Evolutionary conservation across 2,797 vertebrate species (phyloP).

Genomic region (Myotis findleyi): DNA sequence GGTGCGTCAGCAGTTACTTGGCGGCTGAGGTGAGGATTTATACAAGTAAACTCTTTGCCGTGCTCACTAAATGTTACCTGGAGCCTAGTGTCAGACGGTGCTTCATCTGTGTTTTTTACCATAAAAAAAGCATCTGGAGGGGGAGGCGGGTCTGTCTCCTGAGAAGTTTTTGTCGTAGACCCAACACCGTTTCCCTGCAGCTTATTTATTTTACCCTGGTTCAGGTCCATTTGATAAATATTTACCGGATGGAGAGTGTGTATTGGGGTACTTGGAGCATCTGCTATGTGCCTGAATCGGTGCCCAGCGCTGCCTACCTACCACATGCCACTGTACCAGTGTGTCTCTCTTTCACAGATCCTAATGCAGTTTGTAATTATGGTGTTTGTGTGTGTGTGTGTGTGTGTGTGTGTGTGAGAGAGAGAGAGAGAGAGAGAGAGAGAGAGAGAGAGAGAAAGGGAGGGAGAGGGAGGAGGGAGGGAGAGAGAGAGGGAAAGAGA

Average conservation of each 20-base stretch:
- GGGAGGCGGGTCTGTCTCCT: neutral
- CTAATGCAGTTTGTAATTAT: neutral
- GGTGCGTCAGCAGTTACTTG: neutral
- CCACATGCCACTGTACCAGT: neutral
- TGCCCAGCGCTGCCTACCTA: neutral
- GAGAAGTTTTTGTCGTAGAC: neutral
- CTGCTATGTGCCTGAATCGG: neutral
- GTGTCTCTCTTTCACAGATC: neutral
- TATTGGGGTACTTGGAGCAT: neutral
- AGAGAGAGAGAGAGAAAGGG: too few relatives aligned
- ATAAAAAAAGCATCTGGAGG: neutral
- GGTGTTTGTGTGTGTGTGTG: neutral
- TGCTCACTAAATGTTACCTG: neutral
- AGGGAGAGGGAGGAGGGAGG: too few relatives aligned
- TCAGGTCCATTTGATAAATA: neutral
- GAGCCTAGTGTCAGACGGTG: neutral
- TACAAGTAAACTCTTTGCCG: neutral
- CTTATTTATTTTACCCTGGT: constrained; percentile 25
- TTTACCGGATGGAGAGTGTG: neutral
- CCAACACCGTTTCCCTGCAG: neutral
- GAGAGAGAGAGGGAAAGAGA: neutral
- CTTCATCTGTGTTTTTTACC: neutral
- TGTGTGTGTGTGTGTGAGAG: too few relatives aligned
- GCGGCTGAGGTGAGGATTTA: neutral
- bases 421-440: too few relatives aligned